Percentiles rank a stretch among this genome's conserved stretches.
Conservation (phyloP, 2,888 invertebrate genomes). For the Ophion slaviceki region DNA sequence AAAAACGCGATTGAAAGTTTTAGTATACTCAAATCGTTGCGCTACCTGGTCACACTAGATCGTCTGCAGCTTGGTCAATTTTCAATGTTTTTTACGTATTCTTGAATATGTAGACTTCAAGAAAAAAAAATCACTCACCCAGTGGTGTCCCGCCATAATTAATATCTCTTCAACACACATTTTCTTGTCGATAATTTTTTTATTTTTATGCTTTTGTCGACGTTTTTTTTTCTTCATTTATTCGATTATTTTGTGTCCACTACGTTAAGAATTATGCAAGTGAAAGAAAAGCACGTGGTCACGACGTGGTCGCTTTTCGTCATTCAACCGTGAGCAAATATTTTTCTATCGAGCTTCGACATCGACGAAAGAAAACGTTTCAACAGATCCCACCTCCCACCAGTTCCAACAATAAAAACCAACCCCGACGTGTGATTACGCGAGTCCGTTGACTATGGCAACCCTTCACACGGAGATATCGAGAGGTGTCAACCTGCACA, state of each 20-base stretch:
- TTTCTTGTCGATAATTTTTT: neutral
- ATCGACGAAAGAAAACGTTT: conserved; percentile 63
- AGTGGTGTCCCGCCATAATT: too few species aligned
- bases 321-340: conserved; percentile 70
- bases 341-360: conserved; percentile 71
- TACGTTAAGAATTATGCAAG: conserved; percentile 47
- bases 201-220: neutral
- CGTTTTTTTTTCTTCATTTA: neutral
- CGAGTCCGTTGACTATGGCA: conserved; percentile 45
- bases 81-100: too few species aligned
- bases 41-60: too few species aligned
- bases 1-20: too few species aligned
- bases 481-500: conserved; percentile 65
- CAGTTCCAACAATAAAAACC: conserved; percentile 55
- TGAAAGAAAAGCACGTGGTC: conserved; percentile 59
- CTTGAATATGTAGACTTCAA: too few species aligned
- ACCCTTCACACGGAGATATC: conserved; percentile 58
- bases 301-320: conserved; percentile 46
- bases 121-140: too few species aligned
- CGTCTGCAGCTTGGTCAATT: too few species aligned
- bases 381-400: conserved; percentile 61
- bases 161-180: too few species aligned
- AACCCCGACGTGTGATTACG: conserved; percentile 49
- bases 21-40: too few species aligned
- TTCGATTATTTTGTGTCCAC: conserved; percentile 2